Percentiles rank a stretch among this genome's conserved stretches.
These are phyloP conservation scores for Prosopocoilus inquinatus DNA, from an alignment of 2,888 invertebrate species.

Conservation along the genomic window DNA sequence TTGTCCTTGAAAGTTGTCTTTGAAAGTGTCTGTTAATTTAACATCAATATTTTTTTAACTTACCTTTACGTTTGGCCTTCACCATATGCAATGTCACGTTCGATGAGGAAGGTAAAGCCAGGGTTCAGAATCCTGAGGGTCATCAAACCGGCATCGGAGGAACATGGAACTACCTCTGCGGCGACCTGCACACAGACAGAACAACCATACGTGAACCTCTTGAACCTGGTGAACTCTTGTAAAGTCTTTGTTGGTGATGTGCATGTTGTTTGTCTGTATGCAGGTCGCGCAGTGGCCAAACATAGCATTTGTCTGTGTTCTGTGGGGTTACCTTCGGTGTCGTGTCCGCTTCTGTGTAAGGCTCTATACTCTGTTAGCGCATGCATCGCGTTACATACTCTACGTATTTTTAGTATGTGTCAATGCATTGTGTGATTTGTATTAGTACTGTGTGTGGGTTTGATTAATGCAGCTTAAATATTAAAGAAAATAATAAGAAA, in stretches of 20 bases:
- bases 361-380: conserved; percentile 8
- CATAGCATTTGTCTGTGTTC: conserved; percentile 30
- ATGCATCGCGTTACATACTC: conserved; percentile 9
- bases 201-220: conserved; percentile 52
- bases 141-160: neutral
- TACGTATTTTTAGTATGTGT: conserved; percentile 3
- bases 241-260: conserved; percentile 47
- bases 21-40: no score
- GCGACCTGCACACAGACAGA: conserved; percentile 62
- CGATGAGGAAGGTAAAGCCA: no score
- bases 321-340: conserved; percentile 24
- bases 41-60: no score
- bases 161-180: conserved; percentile 39
- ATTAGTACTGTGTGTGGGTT: conserved; percentile 8
- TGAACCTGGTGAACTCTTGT: conserved; percentile 30
- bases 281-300: conserved; percentile 44
- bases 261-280: conserved; percentile 53
- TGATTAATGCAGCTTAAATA: no score
- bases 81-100: no score
- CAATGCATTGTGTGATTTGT: conserved; percentile 9
- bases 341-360: conserved; percentile 26
- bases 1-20: no score
- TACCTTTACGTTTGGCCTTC: no score
- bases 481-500: no score
- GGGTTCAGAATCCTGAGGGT: neutral